Evolutionary conservation across 2,888 invertebrate species (phyloP).

Genomic region (Diploptera punctata): DNA sequence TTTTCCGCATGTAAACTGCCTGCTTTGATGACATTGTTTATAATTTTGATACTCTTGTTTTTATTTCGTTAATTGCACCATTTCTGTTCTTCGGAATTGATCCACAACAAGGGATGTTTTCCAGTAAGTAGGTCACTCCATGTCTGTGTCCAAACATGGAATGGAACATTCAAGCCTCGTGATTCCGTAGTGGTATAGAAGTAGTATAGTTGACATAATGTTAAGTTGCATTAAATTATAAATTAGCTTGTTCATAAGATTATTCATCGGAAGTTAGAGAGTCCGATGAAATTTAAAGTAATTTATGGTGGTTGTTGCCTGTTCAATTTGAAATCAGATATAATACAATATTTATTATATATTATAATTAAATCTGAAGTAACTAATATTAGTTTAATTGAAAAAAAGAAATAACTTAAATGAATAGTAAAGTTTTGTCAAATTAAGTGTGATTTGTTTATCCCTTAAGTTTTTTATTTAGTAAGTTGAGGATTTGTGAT

Average conservation of each 20-base stretch:
- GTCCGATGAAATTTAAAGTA: not conserved
- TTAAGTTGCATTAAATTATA: constrained; percentile 37
- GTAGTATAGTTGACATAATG: constrained; percentile 42
- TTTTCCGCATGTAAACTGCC: constrained; percentile 45
- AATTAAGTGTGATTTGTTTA: constrained; percentile 34
- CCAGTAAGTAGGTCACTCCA: constrained; percentile 68
- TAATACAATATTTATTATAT: too few relatives aligned
- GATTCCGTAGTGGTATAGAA: constrained; percentile 41
- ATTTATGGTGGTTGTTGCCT: constrained; percentile 20
- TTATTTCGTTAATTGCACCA: constrained; percentile 70
- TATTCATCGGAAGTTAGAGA: not conserved
- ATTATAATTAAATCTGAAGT: too few relatives aligned
- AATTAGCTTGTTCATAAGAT: constrained; percentile 13
- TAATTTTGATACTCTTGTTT: constrained; percentile 48
- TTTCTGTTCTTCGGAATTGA: constrained; percentile 67
- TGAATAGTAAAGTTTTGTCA: constrained; percentile 23
- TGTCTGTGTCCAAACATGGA: constrained; percentile 42
- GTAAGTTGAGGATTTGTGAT: constrained; percentile 51
- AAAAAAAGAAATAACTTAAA: not conserved
- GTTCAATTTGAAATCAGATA: too few relatives aligned
- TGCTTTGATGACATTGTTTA: constrained; percentile 45
- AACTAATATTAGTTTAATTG: too few relatives aligned
- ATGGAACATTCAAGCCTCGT: constrained; percentile 36
- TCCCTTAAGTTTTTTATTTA: constrained; percentile 41
- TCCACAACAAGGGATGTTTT: constrained; percentile 74